Evolutionary conservation across 2,888 invertebrate genomes (phyloP).

Genomic region (Myathropa florea): DNA sequence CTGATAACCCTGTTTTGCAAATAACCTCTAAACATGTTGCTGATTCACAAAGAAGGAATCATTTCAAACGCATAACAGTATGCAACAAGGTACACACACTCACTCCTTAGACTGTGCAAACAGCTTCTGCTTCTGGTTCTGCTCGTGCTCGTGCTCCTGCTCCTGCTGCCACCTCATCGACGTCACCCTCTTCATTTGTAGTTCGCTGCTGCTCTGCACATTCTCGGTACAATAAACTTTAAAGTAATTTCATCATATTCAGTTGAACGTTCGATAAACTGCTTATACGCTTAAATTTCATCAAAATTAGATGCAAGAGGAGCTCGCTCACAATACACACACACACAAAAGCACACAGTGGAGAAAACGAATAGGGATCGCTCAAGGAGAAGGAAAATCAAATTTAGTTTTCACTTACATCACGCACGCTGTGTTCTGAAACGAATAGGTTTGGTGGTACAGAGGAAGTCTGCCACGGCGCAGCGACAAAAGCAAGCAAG

Average conservation of each 20-base stretch:
- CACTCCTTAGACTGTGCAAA: background rate
- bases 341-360: background rate
- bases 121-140: too few species aligned
- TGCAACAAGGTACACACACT: background rate
- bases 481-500: background rate
- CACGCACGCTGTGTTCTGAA: slow-evolving; percentile 39
- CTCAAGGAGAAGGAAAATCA: slow-evolving; percentile 50
- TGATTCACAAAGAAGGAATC: slow-evolving; percentile 34
- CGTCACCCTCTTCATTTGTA: background rate
- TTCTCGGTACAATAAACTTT: slow-evolving; percentile 46
- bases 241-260: slow-evolving; percentile 57
- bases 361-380: background rate
- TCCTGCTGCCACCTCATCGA: background rate
- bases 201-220: background rate
- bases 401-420: slow-evolving; percentile 67
- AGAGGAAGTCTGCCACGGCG: background rate
- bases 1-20: slow-evolving; percentile 31
- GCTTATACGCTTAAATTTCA: slow-evolving; percentile 65
- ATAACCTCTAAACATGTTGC: slow-evolving; percentile 17
- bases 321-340: background rate
- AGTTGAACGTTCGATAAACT: slow-evolving; percentile 67
- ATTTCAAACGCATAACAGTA: slow-evolving; percentile 15
- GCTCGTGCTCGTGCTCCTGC: too few species aligned
- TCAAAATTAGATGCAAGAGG: slow-evolving; percentile 62
- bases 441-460: background rate